phyloP scores from a whole-genome alignment of 2,888 invertebrate species.

The Lacanobia oleracea region DNA sequence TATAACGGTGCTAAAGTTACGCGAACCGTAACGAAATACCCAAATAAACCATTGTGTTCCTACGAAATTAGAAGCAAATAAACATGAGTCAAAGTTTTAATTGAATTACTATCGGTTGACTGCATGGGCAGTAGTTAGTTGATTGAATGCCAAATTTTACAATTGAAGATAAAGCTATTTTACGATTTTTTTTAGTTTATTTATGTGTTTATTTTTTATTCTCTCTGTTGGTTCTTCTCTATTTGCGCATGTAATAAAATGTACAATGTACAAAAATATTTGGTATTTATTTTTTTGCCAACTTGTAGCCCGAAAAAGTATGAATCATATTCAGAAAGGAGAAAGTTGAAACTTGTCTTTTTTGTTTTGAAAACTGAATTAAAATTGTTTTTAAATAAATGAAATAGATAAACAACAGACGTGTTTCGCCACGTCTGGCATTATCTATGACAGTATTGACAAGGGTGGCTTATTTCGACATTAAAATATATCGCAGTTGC shows the following conservation, averaged over 20 bases:
- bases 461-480: slow-evolving; percentile 52
- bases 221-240: too few relatives aligned
- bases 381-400: background rate
- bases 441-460: slow-evolving; percentile 57
- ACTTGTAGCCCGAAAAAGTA: too few relatives aligned
- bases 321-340: too few relatives aligned
- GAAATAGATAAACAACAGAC: slow-evolving; percentile 29
- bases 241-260: too few relatives aligned
- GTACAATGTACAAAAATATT: too few relatives aligned
- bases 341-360: too few relatives aligned
- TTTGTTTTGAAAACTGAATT: background rate
- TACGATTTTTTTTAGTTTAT: background rate
- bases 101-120: slow-evolving; percentile 41
- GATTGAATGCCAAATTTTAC: slow-evolving; percentile 23
- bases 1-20: background rate
- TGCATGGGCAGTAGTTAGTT: slow-evolving; percentile 30
- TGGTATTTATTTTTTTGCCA: too few relatives aligned
- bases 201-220: too few relatives aligned
- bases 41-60: slow-evolving; percentile 28
- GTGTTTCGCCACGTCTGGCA: slow-evolving; percentile 50
- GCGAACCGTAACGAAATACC: slow-evolving; percentile 37
- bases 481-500: slow-evolving; percentile 44
- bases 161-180: background rate
- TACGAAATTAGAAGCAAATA: slow-evolving; percentile 31
- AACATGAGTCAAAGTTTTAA: slow-evolving; percentile 30